A percentile compares a stretch with the other conserved stretches of the same genome.
Conservation (phyloP, 2,113 vertebrate species). For the Plecotus auritus region DNA sequence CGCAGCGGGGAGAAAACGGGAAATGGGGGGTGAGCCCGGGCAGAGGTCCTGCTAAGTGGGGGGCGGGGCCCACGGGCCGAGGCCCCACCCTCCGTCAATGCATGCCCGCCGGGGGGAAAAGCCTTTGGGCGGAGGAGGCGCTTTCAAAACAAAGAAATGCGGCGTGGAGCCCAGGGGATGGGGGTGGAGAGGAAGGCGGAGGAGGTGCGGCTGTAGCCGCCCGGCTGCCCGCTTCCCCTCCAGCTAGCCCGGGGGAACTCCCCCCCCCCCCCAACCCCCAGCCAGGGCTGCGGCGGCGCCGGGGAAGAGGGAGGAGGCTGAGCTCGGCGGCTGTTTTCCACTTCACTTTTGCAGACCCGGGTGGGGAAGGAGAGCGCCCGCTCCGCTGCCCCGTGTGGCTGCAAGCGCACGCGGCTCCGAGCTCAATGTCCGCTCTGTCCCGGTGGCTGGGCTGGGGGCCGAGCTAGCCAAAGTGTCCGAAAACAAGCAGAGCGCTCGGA, state of each 20-base stretch:
- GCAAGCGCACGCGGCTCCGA: background rate
- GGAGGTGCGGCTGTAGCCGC: constrained; percentile 34
- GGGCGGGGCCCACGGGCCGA: constrained; percentile 8
- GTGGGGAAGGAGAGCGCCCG: background rate
- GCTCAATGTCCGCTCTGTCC: background rate
- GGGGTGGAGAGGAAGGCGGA: constrained; percentile 59
- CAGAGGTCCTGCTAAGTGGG: background rate
- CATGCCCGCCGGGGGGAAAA: constrained; percentile 62
- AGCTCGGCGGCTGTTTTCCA: constrained; percentile 16
- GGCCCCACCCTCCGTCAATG: constrained; percentile 43
- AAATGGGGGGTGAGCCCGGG: background rate
- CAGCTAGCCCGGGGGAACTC: background rate
- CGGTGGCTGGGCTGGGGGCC: background rate
- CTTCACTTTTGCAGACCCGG: constrained; percentile 58
- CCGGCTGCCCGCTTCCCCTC: background rate
- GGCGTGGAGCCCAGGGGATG: constrained; percentile 56
- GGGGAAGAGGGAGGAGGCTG: background rate
- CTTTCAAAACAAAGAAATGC: constrained; percentile 78
- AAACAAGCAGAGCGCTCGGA: background rate
- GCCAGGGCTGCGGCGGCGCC: background rate
- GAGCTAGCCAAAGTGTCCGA: background rate
- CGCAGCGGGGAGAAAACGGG: background rate
- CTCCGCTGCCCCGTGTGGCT: background rate
- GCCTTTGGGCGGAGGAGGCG: constrained; percentile 72
- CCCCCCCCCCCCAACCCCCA: background rate